These are phyloP conservation scores for Therioaphis trifolii DNA, from an alignment of 2,888 invertebrate genomes.

Conservation along the genomic window DNA sequence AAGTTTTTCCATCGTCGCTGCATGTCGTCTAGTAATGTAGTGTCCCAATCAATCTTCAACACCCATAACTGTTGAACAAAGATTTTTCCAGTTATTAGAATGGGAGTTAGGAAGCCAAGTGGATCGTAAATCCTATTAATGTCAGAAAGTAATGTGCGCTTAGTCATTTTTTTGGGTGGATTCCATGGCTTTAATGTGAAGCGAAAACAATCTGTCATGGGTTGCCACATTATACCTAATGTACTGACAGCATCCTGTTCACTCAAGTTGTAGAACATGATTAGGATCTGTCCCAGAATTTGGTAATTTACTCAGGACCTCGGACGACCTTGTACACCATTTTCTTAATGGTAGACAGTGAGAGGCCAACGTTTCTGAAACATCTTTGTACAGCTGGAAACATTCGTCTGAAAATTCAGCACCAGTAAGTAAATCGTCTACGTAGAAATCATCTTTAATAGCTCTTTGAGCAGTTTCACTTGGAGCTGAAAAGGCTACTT, in stretches of 20 bases:
- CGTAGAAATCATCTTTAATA: background rate
- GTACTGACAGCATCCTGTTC: background rate
- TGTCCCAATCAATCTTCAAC: background rate
- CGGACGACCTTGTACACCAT: background rate
- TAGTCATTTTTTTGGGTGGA: background rate
- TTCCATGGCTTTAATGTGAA: background rate
- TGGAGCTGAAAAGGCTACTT: background rate
- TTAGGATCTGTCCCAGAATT: background rate
- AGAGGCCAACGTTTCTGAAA: background rate
- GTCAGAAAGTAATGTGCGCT: too few species aligned
- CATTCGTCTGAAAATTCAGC: background rate
- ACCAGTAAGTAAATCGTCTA: background rate
- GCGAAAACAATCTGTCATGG: background rate
- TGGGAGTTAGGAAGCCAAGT: background rate
- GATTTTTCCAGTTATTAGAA: background rate
- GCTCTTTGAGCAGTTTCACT: background rate
- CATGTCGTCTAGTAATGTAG: background rate
- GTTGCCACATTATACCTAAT: background rate
- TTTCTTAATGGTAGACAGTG: background rate
- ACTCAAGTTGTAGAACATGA: background rate
- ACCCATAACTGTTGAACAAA: too few species aligned
- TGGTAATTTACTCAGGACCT: background rate
- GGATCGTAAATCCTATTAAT: background rate
- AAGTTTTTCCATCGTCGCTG: background rate
- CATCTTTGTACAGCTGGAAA: background rate